Evolutionary conservation across 2,797 vertebrate species (phyloP), one percentile per base, ranked within the genome.

Genomic region (Natrix natrix): DNA sequence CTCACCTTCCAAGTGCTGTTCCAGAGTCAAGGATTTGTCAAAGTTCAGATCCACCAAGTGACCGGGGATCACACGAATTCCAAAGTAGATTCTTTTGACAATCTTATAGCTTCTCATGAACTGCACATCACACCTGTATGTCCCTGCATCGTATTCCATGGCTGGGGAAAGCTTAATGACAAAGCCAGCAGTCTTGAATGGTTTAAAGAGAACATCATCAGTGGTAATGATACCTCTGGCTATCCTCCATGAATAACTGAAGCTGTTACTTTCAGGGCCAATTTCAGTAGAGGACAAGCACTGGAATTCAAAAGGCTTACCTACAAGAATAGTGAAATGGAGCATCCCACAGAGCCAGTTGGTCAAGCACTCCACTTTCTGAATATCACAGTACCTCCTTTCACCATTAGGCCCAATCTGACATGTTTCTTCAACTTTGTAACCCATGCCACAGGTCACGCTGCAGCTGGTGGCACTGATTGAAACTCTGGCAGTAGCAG

Each of bases 111-210:
- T 92, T 55, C 94, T 95, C 1, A 94, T 1, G 63, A 97, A 95
- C 94, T 97, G 98, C 88, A 99, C 98, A 0, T 98, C 98, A 11
- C 99, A 99, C 3, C 98, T 95, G 48, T 99, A 99, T 0, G 99
- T 99, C 0, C 99, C 99, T 16, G 98, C 98, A 0, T 99, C 96
- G 0, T 97, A 93, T 94, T 99, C 99, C 28, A 43, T 93, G 8
- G 97, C 93, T 0, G 98, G 96, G 28, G 56, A 69, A 24, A 98
- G 95, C 0, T 5, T 93, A 60, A 98, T 3, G 0, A 88, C 52
- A 0, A 95, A 56, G 0, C 37, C 0, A 0, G 96, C 93, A n/a
- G 95, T 93, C 0, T 52, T 43, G 93, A 98, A 97, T 1, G 96
- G 98, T 0, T 1, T 66, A 69, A 99, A 99, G 17, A 99, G 94